Conservation (phyloP, 2,888 invertebrate species). For the Chymomyza amoena region DNA sequence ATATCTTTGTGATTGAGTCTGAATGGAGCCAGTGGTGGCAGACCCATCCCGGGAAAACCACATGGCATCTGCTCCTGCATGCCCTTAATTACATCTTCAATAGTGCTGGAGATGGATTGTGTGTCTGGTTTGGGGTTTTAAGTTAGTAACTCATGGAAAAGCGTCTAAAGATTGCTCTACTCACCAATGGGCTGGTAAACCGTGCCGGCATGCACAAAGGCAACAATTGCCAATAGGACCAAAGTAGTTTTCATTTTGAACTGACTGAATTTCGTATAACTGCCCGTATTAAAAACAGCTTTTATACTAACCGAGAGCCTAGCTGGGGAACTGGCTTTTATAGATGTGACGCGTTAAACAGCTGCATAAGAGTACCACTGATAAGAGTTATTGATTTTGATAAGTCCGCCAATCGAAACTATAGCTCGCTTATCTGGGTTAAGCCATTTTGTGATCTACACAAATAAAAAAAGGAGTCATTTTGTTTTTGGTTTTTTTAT, state of each 20-base stretch:
- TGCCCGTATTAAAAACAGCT: constrained; percentile 55
- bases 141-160: background rate
- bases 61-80: constrained; percentile 73
- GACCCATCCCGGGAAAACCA: constrained; percentile 63
- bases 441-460: background rate
- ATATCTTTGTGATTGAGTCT: constrained; percentile 58
- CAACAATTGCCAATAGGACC: constrained; percentile 67
- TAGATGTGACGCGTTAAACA: constrained; percentile 39
- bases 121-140: constrained; percentile 35
- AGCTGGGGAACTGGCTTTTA: constrained; percentile 55
- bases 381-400: constrained; percentile 44
- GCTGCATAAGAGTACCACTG: constrained; percentile 21
- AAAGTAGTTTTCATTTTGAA: constrained; percentile 69
- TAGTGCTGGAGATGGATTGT: constrained; percentile 60
- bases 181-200: constrained; percentile 57
- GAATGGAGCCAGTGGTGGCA: constrained; percentile 74
- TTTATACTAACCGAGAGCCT: constrained; percentile 57
- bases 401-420: constrained; percentile 17
- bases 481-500: constrained; percentile 16
- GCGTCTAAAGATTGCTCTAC: constrained; percentile 22
- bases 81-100: constrained; percentile 53
- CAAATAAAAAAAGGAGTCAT: constrained; percentile 25
- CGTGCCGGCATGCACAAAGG: constrained; percentile 55
- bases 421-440: constrained; percentile 47
- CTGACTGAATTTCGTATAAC: constrained; percentile 40